Base-by-base conservation (phyloP, 2,113 vertebrate species). In the Trichechus manatus region DNA sequence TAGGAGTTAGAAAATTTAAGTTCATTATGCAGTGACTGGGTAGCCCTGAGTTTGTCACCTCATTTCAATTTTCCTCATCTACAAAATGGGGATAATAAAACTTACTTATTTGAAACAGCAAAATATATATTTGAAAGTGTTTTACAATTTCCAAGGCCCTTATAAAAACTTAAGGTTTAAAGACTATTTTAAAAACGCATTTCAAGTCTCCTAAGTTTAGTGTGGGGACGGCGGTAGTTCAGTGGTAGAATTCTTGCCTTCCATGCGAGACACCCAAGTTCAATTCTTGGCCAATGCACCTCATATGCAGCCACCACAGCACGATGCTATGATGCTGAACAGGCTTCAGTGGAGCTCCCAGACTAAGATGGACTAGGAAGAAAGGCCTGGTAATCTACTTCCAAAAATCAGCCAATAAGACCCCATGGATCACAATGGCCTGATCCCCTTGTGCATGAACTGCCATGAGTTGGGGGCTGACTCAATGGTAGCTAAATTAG, bases 161-260 rank as follows among this genome's bases (percentile, higher is more conserved):
- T 88, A 68, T 61, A 64, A 77, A 95, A 88, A 87, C 19, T 92
- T 87, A 79, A 85, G 56, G 33, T 86, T 86, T 77, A 74, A 85
- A 90, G 33, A 84, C 61, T 70, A 93, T 61, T 75, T 93, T 0
- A 9, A 74, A 74, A 88, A 68, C 31, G 44, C 89, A 79, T 83
- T 78, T 94, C 53, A 82, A 22, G 31, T 92, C 72, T 80, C 78
- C 78, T 85, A 77, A 22, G 74, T 85, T 95, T 88, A 68, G 64
- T 91, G 10, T 6, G n/a, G 68, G 47, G 68, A 36, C n/a, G 36
- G 68, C 20, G n/a, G 31, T 72, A 22, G 68, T 70, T 70, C 33
- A 70, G 2, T n/a, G 33, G 68, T 36, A 36, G 68, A 36, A 20
- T 36, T 72, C 53, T 72, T 72, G 33, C n/a, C 17, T 36, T 72